phyloP scores from a whole-genome alignment of 2,113 vertebrate species.

The Bungarus multicinctus region DNA sequence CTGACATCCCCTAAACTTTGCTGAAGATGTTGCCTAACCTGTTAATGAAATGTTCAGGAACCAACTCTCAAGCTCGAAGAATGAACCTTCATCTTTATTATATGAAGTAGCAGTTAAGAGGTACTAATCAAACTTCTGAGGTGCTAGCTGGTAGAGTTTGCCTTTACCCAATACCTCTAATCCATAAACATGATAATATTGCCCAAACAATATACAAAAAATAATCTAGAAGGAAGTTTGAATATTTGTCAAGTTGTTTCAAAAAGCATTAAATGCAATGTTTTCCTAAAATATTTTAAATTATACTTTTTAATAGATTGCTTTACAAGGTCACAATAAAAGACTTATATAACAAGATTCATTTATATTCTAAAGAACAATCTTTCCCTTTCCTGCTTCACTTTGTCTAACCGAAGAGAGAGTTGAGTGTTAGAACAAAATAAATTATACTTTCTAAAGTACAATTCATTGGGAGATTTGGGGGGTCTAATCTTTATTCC shows the following conservation, averaged over 20 bases:
- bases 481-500: neutral
- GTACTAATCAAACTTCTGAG: neutral
- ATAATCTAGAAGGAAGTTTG: neutral
- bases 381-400: constrained; percentile 32
- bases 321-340: neutral
- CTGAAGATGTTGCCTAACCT: no score
- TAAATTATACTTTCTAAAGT: constrained; percentile 21
- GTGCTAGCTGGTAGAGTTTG: neutral
- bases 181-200: neutral
- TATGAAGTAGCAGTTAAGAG: neutral
- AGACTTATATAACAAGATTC: neutral
- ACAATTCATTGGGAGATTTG: constrained; percentile 4
- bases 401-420: constrained; percentile 27
- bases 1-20: no score
- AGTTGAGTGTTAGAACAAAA: constrained; percentile 38
- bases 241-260: neutral
- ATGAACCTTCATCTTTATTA: no score
- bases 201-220: neutral
- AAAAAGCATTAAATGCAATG: neutral
- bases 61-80: no score
- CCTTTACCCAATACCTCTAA: neutral
- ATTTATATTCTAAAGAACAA: constrained; percentile 41
- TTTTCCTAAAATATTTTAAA: neutral
- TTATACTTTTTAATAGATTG: neutral
- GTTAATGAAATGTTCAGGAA: no score